Evolutionary conservation across 1,140 invertebrate species (phyloP).

Genomic region (Caenorhabditis elegans): DNA sequence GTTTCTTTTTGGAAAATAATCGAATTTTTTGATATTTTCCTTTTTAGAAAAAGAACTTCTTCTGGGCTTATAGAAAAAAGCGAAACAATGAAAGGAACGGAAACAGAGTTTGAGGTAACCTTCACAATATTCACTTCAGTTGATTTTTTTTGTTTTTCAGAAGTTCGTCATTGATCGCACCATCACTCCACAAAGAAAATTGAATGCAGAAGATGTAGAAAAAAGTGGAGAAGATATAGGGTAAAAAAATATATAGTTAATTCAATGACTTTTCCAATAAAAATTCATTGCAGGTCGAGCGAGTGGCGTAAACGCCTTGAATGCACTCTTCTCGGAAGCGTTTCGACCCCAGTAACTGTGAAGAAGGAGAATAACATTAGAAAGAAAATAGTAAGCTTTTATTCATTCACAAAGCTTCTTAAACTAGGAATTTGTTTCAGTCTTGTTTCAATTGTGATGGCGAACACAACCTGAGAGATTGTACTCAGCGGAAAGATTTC

Average conservation of each 20-base stretch:
- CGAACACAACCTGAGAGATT: constrained; percentile 34
- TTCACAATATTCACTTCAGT: too few relatives aligned
- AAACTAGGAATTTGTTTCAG: not conserved
- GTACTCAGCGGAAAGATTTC: constrained; percentile 37
- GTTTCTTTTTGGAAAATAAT: not conserved
- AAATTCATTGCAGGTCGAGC: not conserved
- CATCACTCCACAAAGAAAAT: not conserved
- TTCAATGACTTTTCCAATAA: not conserved
- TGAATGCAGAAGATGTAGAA: not conserved
- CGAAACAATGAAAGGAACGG: not conserved
- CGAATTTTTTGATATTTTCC: not conserved
- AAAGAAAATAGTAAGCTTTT: not conserved
- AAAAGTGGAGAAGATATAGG: not conserved
- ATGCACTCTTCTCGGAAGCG: not conserved
- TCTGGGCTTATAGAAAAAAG: not conserved
- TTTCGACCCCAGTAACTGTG: not conserved
- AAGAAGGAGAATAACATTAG: not conserved
- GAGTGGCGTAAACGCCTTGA: not conserved
- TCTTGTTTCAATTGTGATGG: constrained; percentile 51
- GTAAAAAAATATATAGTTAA: not conserved
- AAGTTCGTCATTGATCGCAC: not conserved
- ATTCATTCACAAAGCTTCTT: too few relatives aligned
- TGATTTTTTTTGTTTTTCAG: not conserved
- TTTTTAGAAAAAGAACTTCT: not conserved
- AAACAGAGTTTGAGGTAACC: not conserved